Base-by-base conservation (phyloP, 2,797 vertebrate genomes). In the Coilia nasus region DNA sequence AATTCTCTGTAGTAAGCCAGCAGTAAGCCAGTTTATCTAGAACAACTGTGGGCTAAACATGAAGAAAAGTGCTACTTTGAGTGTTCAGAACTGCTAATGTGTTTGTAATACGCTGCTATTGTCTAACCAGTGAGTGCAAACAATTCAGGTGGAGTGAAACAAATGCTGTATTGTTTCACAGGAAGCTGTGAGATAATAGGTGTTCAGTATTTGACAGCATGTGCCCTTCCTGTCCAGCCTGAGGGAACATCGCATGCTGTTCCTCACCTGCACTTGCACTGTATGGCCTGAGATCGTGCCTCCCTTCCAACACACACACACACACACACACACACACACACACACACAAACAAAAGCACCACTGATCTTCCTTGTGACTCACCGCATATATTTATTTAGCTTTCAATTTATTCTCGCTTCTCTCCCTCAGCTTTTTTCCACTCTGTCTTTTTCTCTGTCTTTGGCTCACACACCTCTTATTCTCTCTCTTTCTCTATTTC, bases 341-440 rank as follows among this genome's bases (percentile, higher is more conserved):
- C 71, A 44, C 35, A 78, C 15, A 41, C 71, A 78, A 35, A 78
- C 35, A 59, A 44, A 41, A 44, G 35, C 35, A 6, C 71, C 35
- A 19, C 31, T 75, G 35, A 78, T 44, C 6, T 78, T 44, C 71
- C 71, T 10, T 78, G 35, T 78, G 71, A 78, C 71, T 78, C 71
- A 78, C 35, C 17, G 71, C 21, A 78, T 78, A 78, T 78, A 78
- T 78, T 78, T 78, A 31, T 78, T 44, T 78, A 7, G 35, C 14
- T 78, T 44, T 44, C 71, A 78, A 78, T 78, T 78, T 78, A 78
- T 78, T 78, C 35, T 78, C 17, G 50, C 50, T 3, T 54, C 50
- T 54, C 14, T 54, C 14, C 50, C 14, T 54, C 14, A 7, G 50
- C 9, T 14, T 78, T 21, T 44, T 23, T 56, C 62, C 11, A 35